phyloP scores from a whole-genome alignment of 2,797 vertebrate species.

The Tokudaia muenninki region DNA sequence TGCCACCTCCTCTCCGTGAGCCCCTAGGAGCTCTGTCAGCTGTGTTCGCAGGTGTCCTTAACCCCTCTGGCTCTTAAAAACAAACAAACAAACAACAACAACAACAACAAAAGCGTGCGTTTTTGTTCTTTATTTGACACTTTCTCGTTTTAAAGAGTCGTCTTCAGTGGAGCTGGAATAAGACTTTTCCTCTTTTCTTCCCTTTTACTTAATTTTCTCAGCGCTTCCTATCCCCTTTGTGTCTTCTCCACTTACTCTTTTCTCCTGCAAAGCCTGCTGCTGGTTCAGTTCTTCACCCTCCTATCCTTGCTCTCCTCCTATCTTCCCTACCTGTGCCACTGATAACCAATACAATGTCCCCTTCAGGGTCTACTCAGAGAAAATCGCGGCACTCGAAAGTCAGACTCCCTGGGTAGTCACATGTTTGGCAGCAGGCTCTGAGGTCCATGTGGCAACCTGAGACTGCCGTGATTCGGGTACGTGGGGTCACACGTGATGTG shows the following conservation, averaged over 20 bases:
- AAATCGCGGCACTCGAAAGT: neutral
- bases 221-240: fast-evolving
- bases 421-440: neutral
- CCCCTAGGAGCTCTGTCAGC: neutral
- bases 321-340: neutral
- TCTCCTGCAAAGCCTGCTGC: neutral
- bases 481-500: neutral
- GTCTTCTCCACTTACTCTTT: too few relatives aligned
- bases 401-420: neutral
- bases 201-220: neutral
- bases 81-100: too few relatives aligned
- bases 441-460: neutral
- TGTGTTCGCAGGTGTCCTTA: neutral
- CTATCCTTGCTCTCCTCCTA: too few relatives aligned
- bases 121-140: slow-evolving; percentile 89
- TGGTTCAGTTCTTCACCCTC: neutral
- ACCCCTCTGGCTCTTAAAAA: neutral
- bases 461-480: neutral
- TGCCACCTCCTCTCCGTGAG: neutral
- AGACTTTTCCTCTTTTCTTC: slow-evolving; percentile 83
- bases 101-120: slow-evolving; percentile 47
- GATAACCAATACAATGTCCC: neutral
- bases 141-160: slow-evolving; percentile 89
- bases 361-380: neutral
- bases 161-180: slow-evolving; percentile 89